Percentiles rank a stretch among this genome's conserved stretches.
These are phyloP conservation scores for Agrochola litura DNA, from an alignment of 2,888 invertebrate genomes.

Conservation along the genomic window DNA sequence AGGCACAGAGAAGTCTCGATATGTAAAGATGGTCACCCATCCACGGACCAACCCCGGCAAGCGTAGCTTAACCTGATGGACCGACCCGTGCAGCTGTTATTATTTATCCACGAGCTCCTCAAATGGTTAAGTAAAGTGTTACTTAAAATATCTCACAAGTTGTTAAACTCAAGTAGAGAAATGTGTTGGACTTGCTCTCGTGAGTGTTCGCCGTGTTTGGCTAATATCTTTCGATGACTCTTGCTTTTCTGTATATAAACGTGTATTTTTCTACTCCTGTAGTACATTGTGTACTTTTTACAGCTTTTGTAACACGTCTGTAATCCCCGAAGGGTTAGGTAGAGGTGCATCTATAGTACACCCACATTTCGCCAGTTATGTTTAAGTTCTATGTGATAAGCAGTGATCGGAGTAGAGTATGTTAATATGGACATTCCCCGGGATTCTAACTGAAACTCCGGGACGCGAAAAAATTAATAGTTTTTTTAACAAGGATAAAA, in stretches of 20 bases:
- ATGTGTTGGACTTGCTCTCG: neutral
- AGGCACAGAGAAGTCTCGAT: too few relatives aligned
- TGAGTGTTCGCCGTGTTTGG: neutral
- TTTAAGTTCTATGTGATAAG: too few relatives aligned
- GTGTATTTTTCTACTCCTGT: neutral
- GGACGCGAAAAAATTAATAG: too few relatives aligned
- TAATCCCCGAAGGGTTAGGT: rapidly evolving
- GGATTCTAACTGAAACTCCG: too few relatives aligned
- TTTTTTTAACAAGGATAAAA: too few relatives aligned
- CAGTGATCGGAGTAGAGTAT: too few relatives aligned
- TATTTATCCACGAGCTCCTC: too few relatives aligned
- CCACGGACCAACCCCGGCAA: too few relatives aligned
- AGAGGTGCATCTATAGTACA: neutral
- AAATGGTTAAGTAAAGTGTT: neutral
- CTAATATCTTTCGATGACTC: slow-evolving; percentile 35
- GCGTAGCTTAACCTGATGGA: too few relatives aligned
- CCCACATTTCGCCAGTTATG: neutral
- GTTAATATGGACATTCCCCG: too few relatives aligned
- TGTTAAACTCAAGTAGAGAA: slow-evolving; percentile 13
- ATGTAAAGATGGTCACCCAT: too few relatives aligned
- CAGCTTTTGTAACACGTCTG: neutral
- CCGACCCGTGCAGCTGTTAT: too few relatives aligned
- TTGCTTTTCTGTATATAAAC: slow-evolving; percentile 2
- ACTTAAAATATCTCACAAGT: neutral
- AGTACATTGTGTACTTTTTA: neutral